These are phyloP conservation scores for Aphelenchoides fujianensis DNA, from an alignment of 1,140 invertebrate genomes.

Conservation along the genomic window DNA sequence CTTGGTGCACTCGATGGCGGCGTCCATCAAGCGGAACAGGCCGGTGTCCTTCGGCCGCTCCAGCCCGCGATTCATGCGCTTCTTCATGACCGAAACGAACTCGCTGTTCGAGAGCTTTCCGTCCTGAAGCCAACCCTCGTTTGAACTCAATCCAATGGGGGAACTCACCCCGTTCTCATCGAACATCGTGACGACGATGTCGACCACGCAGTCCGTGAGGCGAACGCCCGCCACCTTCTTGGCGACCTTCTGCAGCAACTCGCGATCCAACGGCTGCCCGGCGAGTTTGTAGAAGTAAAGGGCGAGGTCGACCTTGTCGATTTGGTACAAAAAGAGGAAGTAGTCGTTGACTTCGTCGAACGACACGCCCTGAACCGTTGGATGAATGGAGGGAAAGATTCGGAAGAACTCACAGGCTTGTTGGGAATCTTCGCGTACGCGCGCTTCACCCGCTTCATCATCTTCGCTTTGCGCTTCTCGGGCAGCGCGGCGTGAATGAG, in stretches of 20 bases:
- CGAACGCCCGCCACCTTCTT: conserved; percentile 83
- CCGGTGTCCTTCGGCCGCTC: conserved; percentile 98
- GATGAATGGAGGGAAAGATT: no score
- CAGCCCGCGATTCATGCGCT: conserved; percentile 84
- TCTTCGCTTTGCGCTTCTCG: conserved; percentile 83
- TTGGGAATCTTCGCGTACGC: conserved; percentile 66
- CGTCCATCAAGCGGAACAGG: conserved; percentile 50
- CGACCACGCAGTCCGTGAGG: conserved; percentile 85
- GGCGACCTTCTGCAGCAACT: conserved; percentile 64
- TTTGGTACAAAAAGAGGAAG: conserved; percentile 70
- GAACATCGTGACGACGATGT: conserved; percentile 96
- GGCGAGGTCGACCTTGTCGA: conserved; percentile 96
- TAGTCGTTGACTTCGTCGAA: conserved; percentile 66
- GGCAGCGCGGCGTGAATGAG: conserved; percentile 94
- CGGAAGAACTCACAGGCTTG: conserved; percentile 63
- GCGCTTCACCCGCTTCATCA: conserved; percentile 89
- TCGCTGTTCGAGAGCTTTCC: conserved; percentile 94
- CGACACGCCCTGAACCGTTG: conserved; percentile 63
- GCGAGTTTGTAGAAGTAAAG: conserved; percentile 96
- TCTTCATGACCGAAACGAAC: conserved; percentile 98
- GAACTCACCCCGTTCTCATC: conserved; percentile 80
- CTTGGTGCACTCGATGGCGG: conserved; percentile 36
- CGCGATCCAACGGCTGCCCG: conserved; percentile 91
- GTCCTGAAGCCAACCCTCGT: conserved; percentile 74
- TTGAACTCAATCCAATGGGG: conserved; percentile 16